These are phyloP conservation scores for Luffia ferchaultella DNA, from an alignment of 2,888 invertebrate genomes.

Conservation along the genomic window DNA sequence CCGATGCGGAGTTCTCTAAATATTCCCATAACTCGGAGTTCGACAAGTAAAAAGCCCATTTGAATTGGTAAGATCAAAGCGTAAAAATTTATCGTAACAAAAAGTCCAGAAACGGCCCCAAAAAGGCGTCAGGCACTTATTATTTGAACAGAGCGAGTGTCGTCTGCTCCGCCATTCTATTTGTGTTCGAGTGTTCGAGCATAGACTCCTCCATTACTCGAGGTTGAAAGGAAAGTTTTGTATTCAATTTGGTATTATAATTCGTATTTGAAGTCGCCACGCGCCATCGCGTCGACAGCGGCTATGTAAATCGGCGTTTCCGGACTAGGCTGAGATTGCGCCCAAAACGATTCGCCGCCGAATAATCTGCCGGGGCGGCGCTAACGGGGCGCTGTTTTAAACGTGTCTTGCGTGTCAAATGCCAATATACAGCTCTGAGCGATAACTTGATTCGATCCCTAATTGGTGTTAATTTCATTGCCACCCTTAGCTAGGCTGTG, in stretches of 20 bases:
- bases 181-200: conserved; percentile 67
- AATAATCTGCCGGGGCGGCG: conserved; percentile 23
- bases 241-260: conserved; percentile 70
- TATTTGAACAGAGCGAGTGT: conserved; percentile 59
- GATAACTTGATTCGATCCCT: no score
- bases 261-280: conserved; percentile 66
- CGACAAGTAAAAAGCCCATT: conserved; percentile 57
- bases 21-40: conserved; percentile 63
- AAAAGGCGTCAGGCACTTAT: conserved; percentile 60
- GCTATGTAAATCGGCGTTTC: conserved; percentile 64
- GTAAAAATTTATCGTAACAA: conserved; percentile 60
- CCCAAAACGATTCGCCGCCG: conserved; percentile 33
- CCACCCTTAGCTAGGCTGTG: no score
- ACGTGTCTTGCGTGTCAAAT: conserved; percentile 13
- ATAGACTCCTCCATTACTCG: conserved; percentile 65
- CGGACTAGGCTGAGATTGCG: conserved; percentile 54
- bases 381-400: conserved; percentile 6
- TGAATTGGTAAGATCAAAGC: conserved; percentile 65
- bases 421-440: conserved; percentile 8
- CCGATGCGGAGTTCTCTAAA: conserved; percentile 45
- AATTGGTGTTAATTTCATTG: no score
- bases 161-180: conserved; percentile 55
- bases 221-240: conserved; percentile 69
- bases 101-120: conserved; percentile 42
- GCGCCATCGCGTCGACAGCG: conserved; percentile 65